Conservation (phyloP, 1,140 invertebrate genomes). For the Aradophagus sp. region DNA sequence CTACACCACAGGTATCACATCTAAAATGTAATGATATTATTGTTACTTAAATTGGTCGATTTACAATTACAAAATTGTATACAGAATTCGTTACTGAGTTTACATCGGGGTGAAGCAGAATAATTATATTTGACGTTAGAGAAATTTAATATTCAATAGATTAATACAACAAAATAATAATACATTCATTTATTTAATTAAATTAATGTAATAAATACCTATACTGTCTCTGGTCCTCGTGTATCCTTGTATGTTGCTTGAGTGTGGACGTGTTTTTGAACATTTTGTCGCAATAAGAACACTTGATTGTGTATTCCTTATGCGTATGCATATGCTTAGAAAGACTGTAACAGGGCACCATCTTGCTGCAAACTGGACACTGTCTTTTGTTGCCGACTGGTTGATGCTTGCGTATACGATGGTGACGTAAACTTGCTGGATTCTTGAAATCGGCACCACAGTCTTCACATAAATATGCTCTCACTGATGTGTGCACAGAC, state of each 20-base stretch:
- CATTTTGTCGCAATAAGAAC: conserved; percentile 73
- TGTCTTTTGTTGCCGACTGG: conserved; percentile 69
- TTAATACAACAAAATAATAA: too few relatives aligned
- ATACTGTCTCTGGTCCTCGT: conserved; percentile 73
- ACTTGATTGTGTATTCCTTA: conserved; percentile 72
- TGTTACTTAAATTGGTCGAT: too few relatives aligned
- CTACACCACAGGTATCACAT: conserved; percentile 71
- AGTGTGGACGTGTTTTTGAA: conserved; percentile 73
- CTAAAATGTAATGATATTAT: conserved; percentile 25
- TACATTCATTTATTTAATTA: too few relatives aligned
- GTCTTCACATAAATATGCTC: conserved; percentile 72
- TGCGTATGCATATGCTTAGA: conserved; percentile 74
- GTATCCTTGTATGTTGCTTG: conserved; percentile 73
- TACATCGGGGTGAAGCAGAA: too few relatives aligned
- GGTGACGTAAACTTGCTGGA: conserved; percentile 71
- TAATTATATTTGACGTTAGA: too few relatives aligned
- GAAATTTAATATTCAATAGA: too few relatives aligned
- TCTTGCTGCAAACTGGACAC: conserved; percentile 69
- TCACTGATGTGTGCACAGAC: conserved; percentile 69
- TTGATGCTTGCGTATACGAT: conserved; percentile 72
- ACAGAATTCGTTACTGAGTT: too few relatives aligned
- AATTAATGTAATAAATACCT: conserved; percentile 22
- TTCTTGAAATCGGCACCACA: conserved; percentile 74
- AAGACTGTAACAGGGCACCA: conserved; percentile 72
- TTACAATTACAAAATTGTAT: too few relatives aligned